Base-by-base conservation (phyloP, 2,797 vertebrate genomes). In the Rhinoraja longicauda region DNA sequence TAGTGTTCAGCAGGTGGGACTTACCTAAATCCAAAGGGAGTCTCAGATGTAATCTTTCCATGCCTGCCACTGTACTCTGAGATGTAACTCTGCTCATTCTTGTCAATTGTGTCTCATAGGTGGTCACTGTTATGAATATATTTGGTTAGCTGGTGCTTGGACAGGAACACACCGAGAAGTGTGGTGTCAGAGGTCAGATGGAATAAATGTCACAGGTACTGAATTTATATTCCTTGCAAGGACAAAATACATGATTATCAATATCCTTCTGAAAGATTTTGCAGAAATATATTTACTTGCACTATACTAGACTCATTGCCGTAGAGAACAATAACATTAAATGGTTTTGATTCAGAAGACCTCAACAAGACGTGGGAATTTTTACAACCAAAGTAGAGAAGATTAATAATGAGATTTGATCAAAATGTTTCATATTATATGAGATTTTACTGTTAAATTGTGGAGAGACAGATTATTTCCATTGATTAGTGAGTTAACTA, bases 181-280 rank as follows among this genome's bases (percentile, higher is more conserved):
- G 93, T 99, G 98, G 98, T 99, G 99, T 94, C 98, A 99, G 94
- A 98, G 98, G 90, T 99, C 98, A 0, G 99, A 99, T 5, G 98
- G 98, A 93, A 93, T 98, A 94, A 99, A 99, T 0, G 98, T 99
- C 94, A 99, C 98, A 95, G 98, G 98, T 99, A 96, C 95, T n/a
- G 90, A 72, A 32, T 64, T 78, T 81, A 17, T 53, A n/a, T 81
- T 79, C 64, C n/a, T 32, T 26, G 21, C 21, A 70, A 57, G 67
- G 21, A 4, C 1, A 29, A 39, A 1, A 45, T 13, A 73, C 17
- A 39, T 1, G 36, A 73, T 73, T 73, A 36, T 91, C 67, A 29
- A 73, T 45, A 24, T 24, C 1, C 91, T 73, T 36, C 67, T 91
- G 90, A 45, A 73, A 10, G 21, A 10, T 26, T 73, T 39, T 36